phyloP scores from a whole-genome alignment of 2,113 vertebrate genomes.

The Lucifuga dentata region DNA sequence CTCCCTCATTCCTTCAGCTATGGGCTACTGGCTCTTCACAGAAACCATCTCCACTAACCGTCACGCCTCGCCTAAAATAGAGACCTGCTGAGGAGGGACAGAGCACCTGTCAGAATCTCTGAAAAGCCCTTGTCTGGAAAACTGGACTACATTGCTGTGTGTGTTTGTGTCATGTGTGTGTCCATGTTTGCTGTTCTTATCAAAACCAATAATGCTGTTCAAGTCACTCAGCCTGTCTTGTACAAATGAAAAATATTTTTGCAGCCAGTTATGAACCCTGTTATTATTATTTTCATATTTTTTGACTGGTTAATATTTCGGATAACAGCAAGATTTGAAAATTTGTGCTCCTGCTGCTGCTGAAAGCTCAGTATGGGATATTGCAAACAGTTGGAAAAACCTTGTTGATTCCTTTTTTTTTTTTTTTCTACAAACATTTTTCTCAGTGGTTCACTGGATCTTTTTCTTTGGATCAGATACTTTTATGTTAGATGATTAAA shows the following conservation, averaged over 20 bases:
- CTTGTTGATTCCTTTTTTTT: not conserved
- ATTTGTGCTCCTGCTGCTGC: too few relatives aligned
- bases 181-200: not conserved
- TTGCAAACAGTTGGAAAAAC: too few relatives aligned
- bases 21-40: not conserved
- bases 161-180: conserved; percentile 8
- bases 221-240: not conserved
- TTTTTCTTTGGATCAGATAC: too few relatives aligned
- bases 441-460: too few relatives aligned
- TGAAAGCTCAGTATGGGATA: too few relatives aligned
- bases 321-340: too few relatives aligned
- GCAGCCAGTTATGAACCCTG: not conserved
- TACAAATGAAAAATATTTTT: not conserved
- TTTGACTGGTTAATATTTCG: not conserved
- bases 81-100: conserved; percentile 50
- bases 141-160: not conserved
- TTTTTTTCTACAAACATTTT: too few relatives aligned
- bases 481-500: too few relatives aligned
- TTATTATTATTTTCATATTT: not conserved
- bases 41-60: conserved; percentile 3
- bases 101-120: conserved; percentile 58
- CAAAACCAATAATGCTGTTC: not conserved
- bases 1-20: conserved; percentile 18
- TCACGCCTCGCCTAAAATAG: conserved; percentile 66
- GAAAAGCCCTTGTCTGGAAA: conserved; percentile 32